phyloP scores from a whole-genome alignment of 2,113 vertebrate species.

The Cyprinodon tularosa region DNA sequence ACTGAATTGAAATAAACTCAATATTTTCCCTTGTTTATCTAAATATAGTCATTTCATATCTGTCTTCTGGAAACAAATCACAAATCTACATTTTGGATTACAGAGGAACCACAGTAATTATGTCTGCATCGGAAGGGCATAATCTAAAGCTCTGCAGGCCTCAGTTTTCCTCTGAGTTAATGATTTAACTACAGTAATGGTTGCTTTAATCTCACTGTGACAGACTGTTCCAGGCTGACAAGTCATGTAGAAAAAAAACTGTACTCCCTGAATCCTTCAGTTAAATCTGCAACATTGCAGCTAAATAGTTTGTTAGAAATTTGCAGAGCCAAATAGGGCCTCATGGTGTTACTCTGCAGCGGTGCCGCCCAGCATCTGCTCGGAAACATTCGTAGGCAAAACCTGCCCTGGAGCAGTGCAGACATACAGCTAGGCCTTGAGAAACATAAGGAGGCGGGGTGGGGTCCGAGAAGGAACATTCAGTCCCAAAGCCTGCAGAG shows the following conservation, averaged over 20 bases:
- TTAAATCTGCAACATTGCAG: not conserved
- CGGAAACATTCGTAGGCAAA: conserved; percentile 27
- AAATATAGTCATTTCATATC: no score
- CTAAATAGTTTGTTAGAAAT: not conserved
- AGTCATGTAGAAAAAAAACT: not conserved
- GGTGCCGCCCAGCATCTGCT: conserved; percentile 9
- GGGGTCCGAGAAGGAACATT: not conserved
- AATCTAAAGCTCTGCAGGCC: no score
- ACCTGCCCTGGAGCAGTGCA: not conserved
- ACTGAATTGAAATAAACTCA: no score
- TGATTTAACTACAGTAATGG: no score
- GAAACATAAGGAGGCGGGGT: not conserved
- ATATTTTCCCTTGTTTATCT: no score
- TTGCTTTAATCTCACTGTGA: not conserved
- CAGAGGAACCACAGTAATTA: no score
- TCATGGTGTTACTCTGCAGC: not conserved
- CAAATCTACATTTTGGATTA: no score
- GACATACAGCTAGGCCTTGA: not conserved
- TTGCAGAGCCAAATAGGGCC: no score
- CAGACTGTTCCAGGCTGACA: not conserved
- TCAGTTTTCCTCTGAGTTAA: no score
- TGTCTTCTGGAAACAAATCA: no score
- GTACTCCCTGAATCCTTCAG: not conserved
- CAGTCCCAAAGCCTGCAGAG: conserved; percentile 1
- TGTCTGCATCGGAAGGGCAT: no score